Conservation (phyloP, 2,888 invertebrate genomes). For the Adela reaumurella region DNA sequence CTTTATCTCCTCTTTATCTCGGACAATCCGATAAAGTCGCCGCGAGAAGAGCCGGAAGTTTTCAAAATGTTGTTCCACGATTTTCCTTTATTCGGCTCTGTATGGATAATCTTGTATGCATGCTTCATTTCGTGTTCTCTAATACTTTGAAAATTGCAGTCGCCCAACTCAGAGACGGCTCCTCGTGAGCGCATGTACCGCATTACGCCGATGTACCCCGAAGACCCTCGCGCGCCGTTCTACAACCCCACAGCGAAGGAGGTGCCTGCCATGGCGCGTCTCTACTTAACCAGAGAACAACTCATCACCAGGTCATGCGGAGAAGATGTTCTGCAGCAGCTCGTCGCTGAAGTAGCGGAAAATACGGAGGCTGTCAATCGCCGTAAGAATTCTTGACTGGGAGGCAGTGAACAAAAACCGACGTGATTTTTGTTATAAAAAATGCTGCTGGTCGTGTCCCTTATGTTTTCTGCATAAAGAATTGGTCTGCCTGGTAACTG, state of each 20-base stretch:
- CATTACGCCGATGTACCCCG: slow-evolving; percentile 88
- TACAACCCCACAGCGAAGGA: slow-evolving; percentile 66
- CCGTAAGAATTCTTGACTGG: slow-evolving; percentile 61
- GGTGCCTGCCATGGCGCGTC: slow-evolving; percentile 79
- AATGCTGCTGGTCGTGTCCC: no score
- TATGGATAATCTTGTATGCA: no score
- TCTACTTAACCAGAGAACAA: slow-evolving; percentile 73
- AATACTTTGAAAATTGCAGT: slow-evolving; percentile 49
- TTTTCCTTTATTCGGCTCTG: no score
- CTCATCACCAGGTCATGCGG: slow-evolving; percentile 74
- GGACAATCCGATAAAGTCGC: no score
- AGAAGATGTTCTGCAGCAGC: slow-evolving; percentile 56
- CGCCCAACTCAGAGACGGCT: slow-evolving; percentile 71
- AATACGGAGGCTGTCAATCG: slow-evolving; percentile 63
- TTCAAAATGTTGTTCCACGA: no score
- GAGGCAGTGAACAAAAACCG: no score
- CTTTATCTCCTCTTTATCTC: no score
- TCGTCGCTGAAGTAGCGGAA: slow-evolving; percentile 62
- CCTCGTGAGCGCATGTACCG: slow-evolving; percentile 82
- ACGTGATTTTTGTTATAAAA: no score
- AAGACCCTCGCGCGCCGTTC: slow-evolving; percentile 90
- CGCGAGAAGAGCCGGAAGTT: no score
- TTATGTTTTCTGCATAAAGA: no score
- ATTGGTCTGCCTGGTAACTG: no score
- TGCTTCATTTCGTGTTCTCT: no score